Base-by-base conservation (phyloP, 2,888 invertebrate genomes). In the Drosophila paramelanica region DNA sequence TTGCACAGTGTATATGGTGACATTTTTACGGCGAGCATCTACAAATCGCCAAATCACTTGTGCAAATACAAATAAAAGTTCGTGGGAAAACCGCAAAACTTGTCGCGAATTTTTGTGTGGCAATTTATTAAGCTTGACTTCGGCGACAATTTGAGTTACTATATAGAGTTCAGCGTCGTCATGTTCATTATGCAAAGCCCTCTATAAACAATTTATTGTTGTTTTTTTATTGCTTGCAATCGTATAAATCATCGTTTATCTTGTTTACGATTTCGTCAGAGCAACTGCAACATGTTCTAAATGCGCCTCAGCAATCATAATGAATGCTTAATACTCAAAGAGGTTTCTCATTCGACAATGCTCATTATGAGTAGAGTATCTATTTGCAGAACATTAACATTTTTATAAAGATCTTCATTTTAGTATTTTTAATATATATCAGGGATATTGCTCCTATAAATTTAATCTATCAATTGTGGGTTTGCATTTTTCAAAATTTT, bases 41-140 rank as follows among this genome's bases (percentile, higher is more conserved):
- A 43, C 43, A 67, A 79, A 62, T 67, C 81, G 42, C 39, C 47
- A 59, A 81, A 81, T 81, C 78, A 74, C 67, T 74, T 65, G 56
- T 51, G 46, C 57, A 72, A 72, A 72, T 49, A 65, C 56, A 56
- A 65, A 60, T 52, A 66, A 49, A 55, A 70, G 25, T 38, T 79
- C 76, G 82, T 81, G 81, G 79, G 81, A 81, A 81, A 81, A 66
- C 73, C 73, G 64, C 75, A 67, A 68, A 73, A 60, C 67, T 79
- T 58, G 65, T 43, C 60, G 60, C 43, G 47, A 61, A 39, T 50
- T 76, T 58, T 58, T 53, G 56, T 74, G 42, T 57, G 33, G 65
- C 57, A 70, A 76, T 61, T 65, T 65, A 61, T 76, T 57, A 50
- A 31, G 42, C 31, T 47, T 6, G 43, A 38, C 20, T 38, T 46